Evolutionary conservation across 64 coral and sea anemone genomes (phyloP).

Genomic region (Exaiptasia diaphana): DNA sequence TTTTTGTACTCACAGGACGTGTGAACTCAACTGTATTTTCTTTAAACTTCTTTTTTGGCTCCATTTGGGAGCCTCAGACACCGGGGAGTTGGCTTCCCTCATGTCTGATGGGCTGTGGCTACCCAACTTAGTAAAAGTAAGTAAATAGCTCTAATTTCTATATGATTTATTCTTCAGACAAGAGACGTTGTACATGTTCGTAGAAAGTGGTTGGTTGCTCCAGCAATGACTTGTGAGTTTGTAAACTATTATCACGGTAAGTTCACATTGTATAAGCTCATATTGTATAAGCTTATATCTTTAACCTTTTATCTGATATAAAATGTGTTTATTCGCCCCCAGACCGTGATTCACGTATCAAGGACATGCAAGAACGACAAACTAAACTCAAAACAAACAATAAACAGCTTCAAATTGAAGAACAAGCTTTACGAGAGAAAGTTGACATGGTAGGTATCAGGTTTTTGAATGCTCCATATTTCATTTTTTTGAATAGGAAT

Average conservation of each 20-base stretch:
- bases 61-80: no score
- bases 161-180: no score
- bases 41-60: no score
- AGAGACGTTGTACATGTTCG: constrained; percentile 70
- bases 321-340: neutral
- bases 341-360: constrained; percentile 85
- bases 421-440: constrained; percentile 72
- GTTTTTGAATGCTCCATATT: no score
- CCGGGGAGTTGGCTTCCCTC: no score
- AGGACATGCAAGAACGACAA: constrained; percentile 81
- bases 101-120: no score
- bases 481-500: no score
- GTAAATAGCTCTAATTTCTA: no score
- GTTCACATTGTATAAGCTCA: neutral
- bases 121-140: no score
- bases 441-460: constrained; percentile 69
- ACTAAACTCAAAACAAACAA: constrained; percentile 73
- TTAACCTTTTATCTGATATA: neutral
- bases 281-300: neutral
- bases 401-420: constrained; percentile 76
- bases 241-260: constrained; percentile 90
- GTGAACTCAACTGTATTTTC: no score
- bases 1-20: no score
- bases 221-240: constrained; percentile 80
- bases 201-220: constrained; percentile 80